Base-by-base conservation (phyloP, 2,888 invertebrate species). In the Pemphredon lugubris region DNA sequence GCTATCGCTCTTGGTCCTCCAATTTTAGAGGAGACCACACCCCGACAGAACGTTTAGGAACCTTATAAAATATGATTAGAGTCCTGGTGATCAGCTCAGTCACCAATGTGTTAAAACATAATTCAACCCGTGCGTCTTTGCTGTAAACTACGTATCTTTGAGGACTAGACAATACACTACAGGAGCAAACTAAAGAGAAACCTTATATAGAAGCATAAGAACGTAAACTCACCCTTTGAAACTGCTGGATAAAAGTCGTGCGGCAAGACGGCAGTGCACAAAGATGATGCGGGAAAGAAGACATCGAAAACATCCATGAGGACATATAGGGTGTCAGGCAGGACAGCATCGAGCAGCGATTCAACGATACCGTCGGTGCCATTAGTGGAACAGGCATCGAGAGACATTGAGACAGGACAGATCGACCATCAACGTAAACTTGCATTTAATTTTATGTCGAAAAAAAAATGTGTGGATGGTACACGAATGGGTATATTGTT, bases 281-380 rank as follows among this genome's bases (percentile, higher is more conserved):
- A 86, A 86, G 85, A 85, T 81, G 88, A 86, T 86, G 86, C 86
- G 82, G 85, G 87, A 84, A 84, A 83, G 86, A 87, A 88, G 88
- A 89, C 89, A 89, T 86, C 87, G 82, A 89, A 87, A 87, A 89
- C 84, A 89, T 88, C 87, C 89, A 89, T 77, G 84, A 84, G 85
- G 73, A 79, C 83, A 80, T 77, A 78, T 71, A 79, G 75, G 85
- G 83, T 84, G 84, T 80, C 87, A 88, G 88, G 86, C 88, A 83
- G 85, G 84, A 83, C 84, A 86, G 83, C 87, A 83, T 83, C 83
- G 84, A 83, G 83, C 83, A 83, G 80, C 84, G 75, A 79, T 85
- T 84, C 82, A 84, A 84, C 76, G 79, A 81, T 81, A 85, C 84
- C 80, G 78, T 83, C 84, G 83, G 77, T 82, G 78, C 69, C 80